Evolutionary conservation across 2,797 vertebrate genomes (phyloP).

Genomic region (Parauchenoglanis punctatus): DNA sequence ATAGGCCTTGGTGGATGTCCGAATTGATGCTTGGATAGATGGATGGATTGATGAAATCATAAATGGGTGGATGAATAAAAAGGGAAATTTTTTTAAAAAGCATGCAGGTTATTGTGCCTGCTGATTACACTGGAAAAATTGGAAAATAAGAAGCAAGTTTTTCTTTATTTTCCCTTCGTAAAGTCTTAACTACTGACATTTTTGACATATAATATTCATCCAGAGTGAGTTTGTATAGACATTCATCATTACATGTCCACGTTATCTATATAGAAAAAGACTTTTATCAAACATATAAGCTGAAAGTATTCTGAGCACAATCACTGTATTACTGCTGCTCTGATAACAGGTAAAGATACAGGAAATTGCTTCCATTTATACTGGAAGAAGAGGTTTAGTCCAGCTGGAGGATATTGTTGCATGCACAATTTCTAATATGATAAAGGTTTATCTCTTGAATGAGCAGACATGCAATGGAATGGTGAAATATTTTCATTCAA

Average conservation of each 20-base stretch:
- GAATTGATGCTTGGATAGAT: neutral
- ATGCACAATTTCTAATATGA: neutral
- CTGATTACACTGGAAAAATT: neutral
- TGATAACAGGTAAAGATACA: conserved; percentile 16
- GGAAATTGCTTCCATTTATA: conserved; percentile 16
- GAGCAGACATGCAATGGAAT: neutral
- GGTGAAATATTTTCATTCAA: neutral
- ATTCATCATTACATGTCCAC: neutral
- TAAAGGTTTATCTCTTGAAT: conserved; percentile 4
- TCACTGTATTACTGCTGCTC: neutral
- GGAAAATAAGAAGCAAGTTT: neutral
- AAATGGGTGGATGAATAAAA: neutral
- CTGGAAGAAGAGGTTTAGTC: neutral
- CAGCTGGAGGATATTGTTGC: neutral
- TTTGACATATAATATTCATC: neutral
- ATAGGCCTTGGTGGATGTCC: neutral
- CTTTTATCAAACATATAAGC: neutral
- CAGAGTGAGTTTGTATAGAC: neutral
- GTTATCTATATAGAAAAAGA: neutral
- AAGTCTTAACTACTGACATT: neutral
- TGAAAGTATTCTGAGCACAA: neutral
- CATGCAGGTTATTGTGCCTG: neutral
- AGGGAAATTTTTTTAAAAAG: neutral
- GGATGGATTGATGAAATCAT: neutral
- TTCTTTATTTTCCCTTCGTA: neutral